phyloP scores from a whole-genome alignment of 1,140 invertebrate species.

The Listronotus oregonensis region DNA sequence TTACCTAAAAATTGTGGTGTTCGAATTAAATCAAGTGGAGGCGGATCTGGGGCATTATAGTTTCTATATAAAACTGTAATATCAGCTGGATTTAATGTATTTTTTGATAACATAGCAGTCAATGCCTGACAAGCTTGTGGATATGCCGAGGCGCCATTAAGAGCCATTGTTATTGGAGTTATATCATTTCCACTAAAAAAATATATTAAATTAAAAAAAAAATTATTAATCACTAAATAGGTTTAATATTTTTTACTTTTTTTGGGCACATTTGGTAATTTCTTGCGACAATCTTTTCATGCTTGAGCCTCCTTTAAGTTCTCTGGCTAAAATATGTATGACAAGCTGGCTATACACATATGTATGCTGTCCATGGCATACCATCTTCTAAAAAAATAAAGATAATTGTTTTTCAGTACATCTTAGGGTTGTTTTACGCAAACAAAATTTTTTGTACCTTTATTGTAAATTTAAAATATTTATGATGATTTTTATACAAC shows the following conservation, averaged over 20 bases:
- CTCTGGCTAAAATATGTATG: conserved; percentile 90
- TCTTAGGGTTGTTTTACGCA: too few species aligned
- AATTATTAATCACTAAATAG: background rate
- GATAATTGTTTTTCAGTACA: too few species aligned
- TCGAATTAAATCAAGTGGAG: conserved; percentile 90
- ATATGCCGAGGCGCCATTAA: conserved; percentile 91
- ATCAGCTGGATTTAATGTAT: conserved; percentile 95
- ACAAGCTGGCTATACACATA: conserved; percentile 97
- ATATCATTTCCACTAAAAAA: conserved; percentile 85
- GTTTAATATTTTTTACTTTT: conserved; percentile 67
- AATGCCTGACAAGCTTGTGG: conserved; percentile 90
- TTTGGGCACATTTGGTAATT: conserved; percentile 89
- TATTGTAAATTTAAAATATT: too few species aligned
- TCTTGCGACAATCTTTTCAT: conserved; percentile 95
- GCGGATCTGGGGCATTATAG: conserved; percentile 86
- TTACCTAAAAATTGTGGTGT: conserved; percentile 92
- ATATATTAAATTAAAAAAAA: conserved; percentile 32
- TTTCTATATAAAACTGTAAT: conserved; percentile 91
- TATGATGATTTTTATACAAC: too few species aligned
- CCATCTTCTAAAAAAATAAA: conserved; percentile 85
- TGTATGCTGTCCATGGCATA: conserved; percentile 97
- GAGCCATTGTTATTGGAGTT: conserved; percentile 92
- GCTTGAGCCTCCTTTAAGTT: conserved; percentile 87
- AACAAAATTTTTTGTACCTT: too few species aligned
- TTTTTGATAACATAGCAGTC: conserved; percentile 94